Conservation (phyloP, 2,888 invertebrate species). For the Meliscaeva auricollis region DNA sequence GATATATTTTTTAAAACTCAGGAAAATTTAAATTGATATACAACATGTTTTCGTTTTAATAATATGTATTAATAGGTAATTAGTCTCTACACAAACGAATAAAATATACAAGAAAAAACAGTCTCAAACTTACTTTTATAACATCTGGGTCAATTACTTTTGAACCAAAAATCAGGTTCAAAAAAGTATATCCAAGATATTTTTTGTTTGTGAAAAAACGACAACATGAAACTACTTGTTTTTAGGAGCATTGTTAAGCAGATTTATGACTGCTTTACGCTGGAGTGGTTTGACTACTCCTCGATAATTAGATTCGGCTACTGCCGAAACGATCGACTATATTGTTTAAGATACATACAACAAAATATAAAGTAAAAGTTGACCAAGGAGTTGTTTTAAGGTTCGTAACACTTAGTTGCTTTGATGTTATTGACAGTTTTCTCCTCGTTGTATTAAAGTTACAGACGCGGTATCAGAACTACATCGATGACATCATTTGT, state of each 20-base stretch:
- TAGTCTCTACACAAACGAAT: too few relatives aligned
- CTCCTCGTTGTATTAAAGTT: slow-evolving; percentile 25
- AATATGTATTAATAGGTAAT: too few relatives aligned
- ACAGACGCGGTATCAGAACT: not conserved
- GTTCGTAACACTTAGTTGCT: slow-evolving; percentile 32
- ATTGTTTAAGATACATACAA: slow-evolving; percentile 16
- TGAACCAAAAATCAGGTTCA: slow-evolving; percentile 14
- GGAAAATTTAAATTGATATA: too few relatives aligned
- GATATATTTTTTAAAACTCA: too few relatives aligned
- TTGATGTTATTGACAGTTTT: slow-evolving; percentile 26
- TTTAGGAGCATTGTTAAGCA: slow-evolving; percentile 61
- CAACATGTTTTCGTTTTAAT: too few relatives aligned
- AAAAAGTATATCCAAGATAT: not conserved
- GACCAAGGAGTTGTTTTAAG: slow-evolving; percentile 53
- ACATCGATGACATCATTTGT: slow-evolving; percentile 66
- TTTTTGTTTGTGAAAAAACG: slow-evolving; percentile 30
- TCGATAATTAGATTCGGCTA: slow-evolving; percentile 62
- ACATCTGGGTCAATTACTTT: slow-evolving; percentile 23
- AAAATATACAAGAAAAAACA: not conserved
- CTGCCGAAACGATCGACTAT: slow-evolving; percentile 45
- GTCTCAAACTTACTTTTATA: not conserved
- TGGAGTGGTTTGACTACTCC: slow-evolving; percentile 63
- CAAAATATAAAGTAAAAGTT: slow-evolving; percentile 62
- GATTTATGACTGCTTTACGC: slow-evolving; percentile 63
- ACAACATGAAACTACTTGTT: slow-evolving; percentile 54